Percentiles rank a stretch among this genome's conserved stretches.
Evolutionary conservation across 2,888 invertebrate genomes (phyloP).

Genomic region (Agonopterix arenella): DNA sequence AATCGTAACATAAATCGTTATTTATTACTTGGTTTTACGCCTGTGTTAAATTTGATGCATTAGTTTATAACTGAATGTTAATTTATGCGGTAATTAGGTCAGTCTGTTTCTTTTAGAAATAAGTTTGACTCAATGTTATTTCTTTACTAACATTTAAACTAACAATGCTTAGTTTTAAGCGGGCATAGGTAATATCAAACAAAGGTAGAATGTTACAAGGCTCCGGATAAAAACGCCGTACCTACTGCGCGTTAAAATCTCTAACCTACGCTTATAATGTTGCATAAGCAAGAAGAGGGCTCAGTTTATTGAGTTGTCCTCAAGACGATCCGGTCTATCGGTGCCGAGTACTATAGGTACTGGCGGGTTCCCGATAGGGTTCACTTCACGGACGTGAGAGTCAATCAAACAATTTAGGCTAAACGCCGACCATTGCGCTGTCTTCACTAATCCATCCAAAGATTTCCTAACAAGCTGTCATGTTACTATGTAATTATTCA

Average conservation of each 20-base stretch:
- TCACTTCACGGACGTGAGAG: constrained; percentile 29
- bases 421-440: constrained; percentile 34
- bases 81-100: not conserved
- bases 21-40: constrained; percentile 6
- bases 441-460: constrained; percentile 19
- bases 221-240: too few species aligned
- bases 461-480: constrained; percentile 24
- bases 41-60: not conserved
- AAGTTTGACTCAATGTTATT: too few species aligned
- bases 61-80: constrained; percentile 1
- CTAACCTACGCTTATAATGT: too few species aligned
- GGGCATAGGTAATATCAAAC: too few species aligned
- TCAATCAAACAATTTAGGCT: constrained; percentile 69
- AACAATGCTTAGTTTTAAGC: too few species aligned
- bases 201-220: too few species aligned
- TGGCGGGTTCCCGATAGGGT: constrained; percentile 26
- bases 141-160: too few species aligned
- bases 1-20: constrained; percentile 8
- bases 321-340: constrained; percentile 26
- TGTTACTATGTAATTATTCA: constrained; percentile 2
- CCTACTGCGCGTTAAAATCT: too few species aligned
- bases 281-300: too few species aligned
- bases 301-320: constrained; percentile 10
- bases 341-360: constrained; percentile 14
- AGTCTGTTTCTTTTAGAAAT: too few species aligned